Evolutionary conservation across 2,113 vertebrate genomes (phyloP).

Genomic region (Phalacrocorax pelagicus): DNA sequence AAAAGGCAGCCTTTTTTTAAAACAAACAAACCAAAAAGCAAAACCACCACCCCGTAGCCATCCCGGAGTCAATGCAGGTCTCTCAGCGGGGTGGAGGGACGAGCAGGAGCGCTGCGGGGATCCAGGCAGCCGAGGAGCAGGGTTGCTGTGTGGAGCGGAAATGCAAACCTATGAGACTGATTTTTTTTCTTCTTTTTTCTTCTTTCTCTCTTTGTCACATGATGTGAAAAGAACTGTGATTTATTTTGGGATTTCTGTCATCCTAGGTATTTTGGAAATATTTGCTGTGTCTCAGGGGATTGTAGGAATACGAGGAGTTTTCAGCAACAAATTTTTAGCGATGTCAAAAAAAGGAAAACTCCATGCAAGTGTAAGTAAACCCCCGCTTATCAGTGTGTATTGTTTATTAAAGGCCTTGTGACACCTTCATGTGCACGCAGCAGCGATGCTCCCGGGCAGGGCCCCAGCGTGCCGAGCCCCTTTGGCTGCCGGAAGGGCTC

Average conservation of each 20-base stretch:
- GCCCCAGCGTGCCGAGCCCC: rapidly evolving
- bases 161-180: neutral
- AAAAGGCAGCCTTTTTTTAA: neutral
- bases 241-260: conserved; percentile 85
- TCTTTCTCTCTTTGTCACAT: conserved; percentile 30
- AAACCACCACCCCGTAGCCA: neutral
- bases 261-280: conserved; percentile 97
- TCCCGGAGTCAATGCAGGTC: neutral
- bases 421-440: neutral
- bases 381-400: neutral
- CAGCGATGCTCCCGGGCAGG: neutral
- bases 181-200: neutral
- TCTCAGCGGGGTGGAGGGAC: neutral
- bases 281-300: conserved; percentile 97
- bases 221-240: conserved; percentile 69
- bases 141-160: neutral
- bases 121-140: neutral
- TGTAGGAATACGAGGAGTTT: conserved; percentile 96
- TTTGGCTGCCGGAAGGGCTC: neutral
- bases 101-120: neutral
- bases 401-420: conserved; percentile 31
- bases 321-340: conserved; percentile 97
- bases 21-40: neutral
- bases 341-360: conserved; percentile 98
- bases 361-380: conserved; percentile 92